A percentile compares a stretch with the other conserved stretches of the same genome.
These are phyloP conservation scores for Diplodus sargus DNA, from an alignment of 2,797 vertebrate genomes.

Conservation along the genomic window DNA sequence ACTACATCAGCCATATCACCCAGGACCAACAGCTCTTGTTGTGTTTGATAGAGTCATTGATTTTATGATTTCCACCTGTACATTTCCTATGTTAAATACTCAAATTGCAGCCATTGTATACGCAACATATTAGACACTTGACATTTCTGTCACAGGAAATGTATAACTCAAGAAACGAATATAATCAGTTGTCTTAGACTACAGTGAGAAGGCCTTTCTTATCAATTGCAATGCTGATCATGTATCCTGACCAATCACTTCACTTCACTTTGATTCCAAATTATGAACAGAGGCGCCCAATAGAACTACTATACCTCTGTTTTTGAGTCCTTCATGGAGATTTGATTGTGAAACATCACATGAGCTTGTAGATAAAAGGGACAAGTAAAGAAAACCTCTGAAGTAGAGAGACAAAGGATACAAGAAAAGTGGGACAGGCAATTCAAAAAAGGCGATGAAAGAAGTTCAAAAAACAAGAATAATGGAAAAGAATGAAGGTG, in stretches of 20 bases:
- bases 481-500: background rate
- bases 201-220: background rate
- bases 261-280: background rate
- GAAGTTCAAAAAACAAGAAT: background rate
- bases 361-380: background rate
- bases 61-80: background rate
- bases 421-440: background rate
- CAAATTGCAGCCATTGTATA: background rate
- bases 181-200: constrained; percentile 12
- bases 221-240: background rate
- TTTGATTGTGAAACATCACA: background rate
- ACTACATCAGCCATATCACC: no score
- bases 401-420: background rate
- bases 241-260: background rate
- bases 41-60: background rate
- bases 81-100: background rate
- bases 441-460: background rate
- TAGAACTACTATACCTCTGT: background rate
- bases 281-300: constrained; percentile 9
- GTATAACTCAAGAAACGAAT: background rate
- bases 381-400: background rate
- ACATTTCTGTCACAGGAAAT: background rate
- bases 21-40: no score
- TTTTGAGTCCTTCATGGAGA: background rate
- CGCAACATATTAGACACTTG: background rate